Evolutionary conservation across 1,140 invertebrate species (phyloP).

Genomic region (Musca vetustissima): DNA sequence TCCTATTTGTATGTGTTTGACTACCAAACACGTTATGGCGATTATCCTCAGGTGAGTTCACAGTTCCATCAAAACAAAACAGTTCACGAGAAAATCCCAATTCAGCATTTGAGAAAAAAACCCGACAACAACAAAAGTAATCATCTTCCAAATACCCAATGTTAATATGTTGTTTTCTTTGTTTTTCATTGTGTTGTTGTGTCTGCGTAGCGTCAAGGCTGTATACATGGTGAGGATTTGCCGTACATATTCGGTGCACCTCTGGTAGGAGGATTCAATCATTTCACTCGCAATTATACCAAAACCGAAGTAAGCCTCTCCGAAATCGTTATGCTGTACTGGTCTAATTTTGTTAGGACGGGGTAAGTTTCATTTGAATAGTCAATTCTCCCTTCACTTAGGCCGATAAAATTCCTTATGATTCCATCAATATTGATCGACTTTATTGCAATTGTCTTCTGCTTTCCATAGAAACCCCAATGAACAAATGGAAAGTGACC

Average conservation of each 20-base stretch:
- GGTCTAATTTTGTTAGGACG: constrained; percentile 96
- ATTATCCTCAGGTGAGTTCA: constrained; percentile 79
- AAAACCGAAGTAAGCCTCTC: constrained; percentile 85
- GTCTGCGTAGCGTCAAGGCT: constrained; percentile 77
- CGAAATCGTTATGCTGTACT: constrained; percentile 90
- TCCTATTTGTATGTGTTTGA: constrained; percentile 93
- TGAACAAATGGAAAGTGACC: constrained; percentile 70
- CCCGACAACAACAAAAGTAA: no score
- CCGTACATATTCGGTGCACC: constrained; percentile 87
- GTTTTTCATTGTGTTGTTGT: not conserved
- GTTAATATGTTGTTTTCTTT: not conserved
- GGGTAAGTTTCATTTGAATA: constrained; percentile 68
- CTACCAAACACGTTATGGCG: constrained; percentile 89
- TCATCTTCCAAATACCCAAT: no score
- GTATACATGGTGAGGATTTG: constrained; percentile 90
- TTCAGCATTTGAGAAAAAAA: no score
- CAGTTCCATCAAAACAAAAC: no score
- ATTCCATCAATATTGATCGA: not conserved
- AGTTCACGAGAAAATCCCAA: no score
- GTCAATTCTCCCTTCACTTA: not conserved
- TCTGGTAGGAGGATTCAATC: constrained; percentile 76
- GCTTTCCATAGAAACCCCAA: constrained; percentile 78
- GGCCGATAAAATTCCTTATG: not conserved
- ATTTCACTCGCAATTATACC: constrained; percentile 87
- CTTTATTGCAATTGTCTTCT: not conserved